phyloP scores from a whole-genome alignment of 37 sponge, comb jelly and placozoan species.

The Geodia barretti region DNA sequence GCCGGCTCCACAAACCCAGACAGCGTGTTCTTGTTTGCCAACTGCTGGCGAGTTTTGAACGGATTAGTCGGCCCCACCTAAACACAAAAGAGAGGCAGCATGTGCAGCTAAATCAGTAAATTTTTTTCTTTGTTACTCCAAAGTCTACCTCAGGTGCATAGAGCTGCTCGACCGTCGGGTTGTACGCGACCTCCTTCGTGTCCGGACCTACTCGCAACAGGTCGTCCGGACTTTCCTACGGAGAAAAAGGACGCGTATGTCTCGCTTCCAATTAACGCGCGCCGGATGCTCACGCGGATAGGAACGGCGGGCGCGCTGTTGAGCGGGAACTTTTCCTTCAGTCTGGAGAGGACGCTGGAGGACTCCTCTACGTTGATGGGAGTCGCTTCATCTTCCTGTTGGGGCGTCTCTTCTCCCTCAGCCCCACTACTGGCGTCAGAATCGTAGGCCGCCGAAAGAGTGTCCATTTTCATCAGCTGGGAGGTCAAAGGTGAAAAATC shows the following conservation, averaged over 20 bases:
- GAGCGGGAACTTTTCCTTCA: constrained; percentile 41
- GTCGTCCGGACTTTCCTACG: constrained; percentile 33
- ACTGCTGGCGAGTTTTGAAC: constrained; percentile 80
- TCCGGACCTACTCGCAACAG: constrained; percentile 57
- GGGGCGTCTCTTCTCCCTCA: constrained; percentile 38
- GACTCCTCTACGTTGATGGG: constrained; percentile 38
- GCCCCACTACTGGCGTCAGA: constrained; percentile 15
- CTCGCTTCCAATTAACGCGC: background rate
- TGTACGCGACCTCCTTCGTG: constrained; percentile 81
- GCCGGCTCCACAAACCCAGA: constrained; percentile 84
- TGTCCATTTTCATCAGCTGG: constrained; percentile 2
- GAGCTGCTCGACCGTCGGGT: constrained; percentile 90
- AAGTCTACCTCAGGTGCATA: constrained; percentile 80
- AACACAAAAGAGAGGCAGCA: background rate
- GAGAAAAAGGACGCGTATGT: background rate
- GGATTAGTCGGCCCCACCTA: constrained; percentile 95
- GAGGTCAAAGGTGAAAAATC: constrained; percentile 31
- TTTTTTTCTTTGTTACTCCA: too few species aligned
- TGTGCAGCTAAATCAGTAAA: too few species aligned
- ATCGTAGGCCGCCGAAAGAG: constrained; percentile 37
- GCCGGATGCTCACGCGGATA: constrained; percentile 15
- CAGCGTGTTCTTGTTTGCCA: constrained; percentile 88
- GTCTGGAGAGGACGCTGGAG: constrained; percentile 21
- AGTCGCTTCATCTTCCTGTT: background rate
- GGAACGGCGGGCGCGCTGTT: constrained; percentile 61